Conservation (phyloP, 2,888 invertebrate genomes). For the Mesoligia furuncula region DNA sequence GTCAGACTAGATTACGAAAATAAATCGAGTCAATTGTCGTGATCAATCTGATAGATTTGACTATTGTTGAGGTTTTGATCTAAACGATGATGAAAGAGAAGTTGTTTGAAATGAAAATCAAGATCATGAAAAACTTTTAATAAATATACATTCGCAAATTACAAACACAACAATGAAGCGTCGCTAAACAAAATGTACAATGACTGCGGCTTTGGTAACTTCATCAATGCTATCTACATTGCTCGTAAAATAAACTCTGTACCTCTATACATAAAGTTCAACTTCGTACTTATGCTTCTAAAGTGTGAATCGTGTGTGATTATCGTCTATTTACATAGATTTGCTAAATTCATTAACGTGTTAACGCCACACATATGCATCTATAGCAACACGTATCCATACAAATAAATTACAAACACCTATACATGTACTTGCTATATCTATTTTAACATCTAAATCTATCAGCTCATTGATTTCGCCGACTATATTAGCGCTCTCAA, state of each 20-base stretch:
- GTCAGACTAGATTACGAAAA: conserved; percentile 59
- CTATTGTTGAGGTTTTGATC: conserved; percentile 19
- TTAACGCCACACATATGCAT: conserved; percentile 60
- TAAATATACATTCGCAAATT: conserved; percentile 82
- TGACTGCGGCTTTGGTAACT: conserved; percentile 67
- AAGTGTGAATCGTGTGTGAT: conserved; percentile 66
- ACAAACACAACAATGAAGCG: conserved; percentile 84
- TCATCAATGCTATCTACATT: conserved; percentile 54
- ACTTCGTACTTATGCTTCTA: conserved; percentile 44
- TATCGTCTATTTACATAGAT: conserved; percentile 81
- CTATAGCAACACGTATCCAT: conserved; percentile 65
- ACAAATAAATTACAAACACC: conserved; percentile 68
- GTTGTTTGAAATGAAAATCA: conserved; percentile 62
- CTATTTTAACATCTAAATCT: conserved; percentile 61
- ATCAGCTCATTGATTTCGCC: conserved; percentile 53
- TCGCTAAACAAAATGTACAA: conserved; percentile 70
- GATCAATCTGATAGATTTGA: conserved; percentile 42
- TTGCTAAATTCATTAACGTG: conserved; percentile 76
- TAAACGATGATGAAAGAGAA: conserved; percentile 12
- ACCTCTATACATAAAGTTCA: conserved; percentile 47
- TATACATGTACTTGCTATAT: conserved; percentile 60
- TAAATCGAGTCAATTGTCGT: conserved; percentile 56
- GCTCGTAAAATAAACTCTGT: conserved; percentile 44
- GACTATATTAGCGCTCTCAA: conserved; percentile 56
- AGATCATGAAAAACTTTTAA: conserved; percentile 81